Evolutionary conservation across 2,113 vertebrate genomes (phyloP).

Genomic region (Gymnorhina tibicen): DNA sequence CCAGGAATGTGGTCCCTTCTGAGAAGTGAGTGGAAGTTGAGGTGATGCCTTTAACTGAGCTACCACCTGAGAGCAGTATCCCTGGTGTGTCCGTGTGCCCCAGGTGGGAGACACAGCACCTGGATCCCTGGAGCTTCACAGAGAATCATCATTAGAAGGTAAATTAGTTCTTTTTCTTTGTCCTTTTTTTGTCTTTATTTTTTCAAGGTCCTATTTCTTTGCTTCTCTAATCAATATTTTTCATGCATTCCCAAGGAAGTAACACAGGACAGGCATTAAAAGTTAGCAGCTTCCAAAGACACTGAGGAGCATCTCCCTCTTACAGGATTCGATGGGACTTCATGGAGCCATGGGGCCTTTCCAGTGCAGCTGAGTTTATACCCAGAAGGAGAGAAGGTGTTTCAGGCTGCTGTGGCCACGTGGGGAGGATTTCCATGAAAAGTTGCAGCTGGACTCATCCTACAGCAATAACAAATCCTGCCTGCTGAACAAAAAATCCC

Average conservation of each 20-base stretch:
- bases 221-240: neutral
- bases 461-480: neutral
- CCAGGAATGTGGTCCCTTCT: neutral
- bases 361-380: neutral
- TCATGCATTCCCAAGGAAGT: neutral
- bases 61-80: neutral
- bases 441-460: neutral
- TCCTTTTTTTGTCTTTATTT: neutral
- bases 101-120: neutral
- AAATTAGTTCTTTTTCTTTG: neutral
- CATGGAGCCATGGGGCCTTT: neutral
- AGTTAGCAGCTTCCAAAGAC: neutral
- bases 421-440: neutral
- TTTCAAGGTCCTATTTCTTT: neutral
- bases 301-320: neutral
- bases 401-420: neutral
- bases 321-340: neutral
- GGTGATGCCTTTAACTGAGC: neutral
- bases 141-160: neutral
- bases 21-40: neutral
- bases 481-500: neutral
- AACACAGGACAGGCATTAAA: neutral
- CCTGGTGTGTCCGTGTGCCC: rapidly evolving
- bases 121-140: neutral
- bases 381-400: neutral